Conservation (phyloP, 2,888 invertebrate genomes). For the Neria commutata region DNA sequence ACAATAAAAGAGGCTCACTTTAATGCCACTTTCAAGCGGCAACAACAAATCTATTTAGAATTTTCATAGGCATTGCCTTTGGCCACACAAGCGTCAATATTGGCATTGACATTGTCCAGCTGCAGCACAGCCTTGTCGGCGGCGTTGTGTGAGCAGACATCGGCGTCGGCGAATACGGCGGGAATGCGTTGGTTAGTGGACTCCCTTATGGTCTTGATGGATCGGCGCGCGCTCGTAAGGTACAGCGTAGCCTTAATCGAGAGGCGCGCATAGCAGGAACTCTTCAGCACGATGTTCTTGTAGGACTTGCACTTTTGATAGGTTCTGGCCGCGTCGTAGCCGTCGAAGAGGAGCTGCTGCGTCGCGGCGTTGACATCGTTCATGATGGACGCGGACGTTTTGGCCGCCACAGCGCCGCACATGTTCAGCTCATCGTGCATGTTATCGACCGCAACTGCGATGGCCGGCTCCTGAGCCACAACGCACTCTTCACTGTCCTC, state of each 20-base stretch:
- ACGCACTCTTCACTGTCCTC: constrained; percentile 38
- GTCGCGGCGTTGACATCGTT: constrained; percentile 42
- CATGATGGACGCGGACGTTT: constrained; percentile 43
- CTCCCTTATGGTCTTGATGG: constrained; percentile 43
- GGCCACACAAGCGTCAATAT: constrained; percentile 38
- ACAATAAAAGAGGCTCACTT: no score
- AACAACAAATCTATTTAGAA: no score
- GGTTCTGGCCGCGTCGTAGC: constrained; percentile 33
- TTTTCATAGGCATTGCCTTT: no score
- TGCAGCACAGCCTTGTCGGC: constrained; percentile 38
- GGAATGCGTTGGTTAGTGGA: constrained; percentile 43
- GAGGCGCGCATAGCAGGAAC: constrained; percentile 39
- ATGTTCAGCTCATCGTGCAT: constrained; percentile 38
- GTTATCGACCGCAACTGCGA: constrained; percentile 31
- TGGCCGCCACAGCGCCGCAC: constrained; percentile 44
- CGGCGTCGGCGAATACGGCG: constrained; percentile 38
- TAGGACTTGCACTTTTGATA: constrained; percentile 40
- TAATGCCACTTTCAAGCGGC: no score
- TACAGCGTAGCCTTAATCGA: constrained; percentile 37
- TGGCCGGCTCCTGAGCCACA: constrained; percentile 34
- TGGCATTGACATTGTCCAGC: constrained; percentile 33
- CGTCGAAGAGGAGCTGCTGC: constrained; percentile 45
- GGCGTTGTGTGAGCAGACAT: constrained; percentile 42
- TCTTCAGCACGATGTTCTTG: constrained; percentile 31
- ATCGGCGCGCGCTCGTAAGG: constrained; percentile 35